phyloP scores from a whole-genome alignment of 2,113 vertebrate genomes.

The Oncorhynchus tshawytscha region DNA sequence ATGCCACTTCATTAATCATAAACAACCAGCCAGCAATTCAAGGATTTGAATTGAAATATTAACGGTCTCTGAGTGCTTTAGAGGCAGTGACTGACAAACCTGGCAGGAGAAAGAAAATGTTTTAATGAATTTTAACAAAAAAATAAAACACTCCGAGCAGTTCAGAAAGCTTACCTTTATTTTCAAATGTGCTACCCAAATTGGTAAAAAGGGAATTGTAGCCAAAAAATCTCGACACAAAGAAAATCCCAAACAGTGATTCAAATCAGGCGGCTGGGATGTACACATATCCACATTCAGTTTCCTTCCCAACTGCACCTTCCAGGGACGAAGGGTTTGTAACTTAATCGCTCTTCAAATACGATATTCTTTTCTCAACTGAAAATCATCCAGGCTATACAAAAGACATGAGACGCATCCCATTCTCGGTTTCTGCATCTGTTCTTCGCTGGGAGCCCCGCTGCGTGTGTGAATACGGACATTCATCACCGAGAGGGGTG shows the following conservation, averaged over 20 bases:
- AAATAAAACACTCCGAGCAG: background rate
- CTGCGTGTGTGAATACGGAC: constrained; percentile 37
- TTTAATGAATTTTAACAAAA: background rate
- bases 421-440: constrained; percentile 22
- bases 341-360: too few relatives aligned
- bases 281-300: background rate
- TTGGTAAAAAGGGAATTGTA: background rate
- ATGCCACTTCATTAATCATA: background rate
- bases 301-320: constrained; percentile 20
- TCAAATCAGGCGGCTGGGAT: constrained; percentile 6
- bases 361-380: background rate
- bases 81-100: background rate
- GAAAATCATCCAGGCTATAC: constrained; percentile 1
- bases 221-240: constrained; percentile 48
- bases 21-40: background rate
- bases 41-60: background rate
- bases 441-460: constrained; percentile 34
- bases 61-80: background rate
- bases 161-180: constrained; percentile 48
- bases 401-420: constrained; percentile 24
- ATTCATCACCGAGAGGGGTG: constrained; percentile 22
- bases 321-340: background rate
- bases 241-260: constrained; percentile 39
- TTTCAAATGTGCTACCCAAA: background rate
- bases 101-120: background rate